Base-by-base conservation (phyloP, 2,888 invertebrate genomes). In the Ennomos quercinarius region DNA sequence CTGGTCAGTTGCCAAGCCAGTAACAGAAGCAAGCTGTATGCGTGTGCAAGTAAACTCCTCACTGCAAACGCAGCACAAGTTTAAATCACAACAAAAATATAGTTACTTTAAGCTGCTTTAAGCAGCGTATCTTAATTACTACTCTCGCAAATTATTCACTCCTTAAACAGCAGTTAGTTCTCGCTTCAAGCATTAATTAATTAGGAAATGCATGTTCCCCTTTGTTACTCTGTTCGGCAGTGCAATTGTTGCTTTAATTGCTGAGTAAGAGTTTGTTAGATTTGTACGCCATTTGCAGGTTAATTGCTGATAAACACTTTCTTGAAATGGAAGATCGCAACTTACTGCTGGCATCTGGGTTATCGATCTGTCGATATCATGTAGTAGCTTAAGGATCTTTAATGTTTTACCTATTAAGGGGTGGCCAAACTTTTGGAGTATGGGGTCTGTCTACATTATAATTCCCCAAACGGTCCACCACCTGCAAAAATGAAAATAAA, bases 171-270 rank as follows among this genome's bases (percentile, higher is more conserved):
- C 40, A 53, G 45, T 59, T 45, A 54, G 54, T 50, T 59, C 53
- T 47, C 56, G 60, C 60, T 64, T 57, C 12, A 57, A 59, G 60
- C 58, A 49, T 59, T 63, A 61, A 63, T 65, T 67, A 64, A 67
- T 67, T 65, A 65, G 63, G 34, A 61, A 64, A 63, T 63, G 63
- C 58, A 63, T 67, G 64, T 64, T 59, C 36, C 46, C 42, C 55
- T 51, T 51, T 47, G 50, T 44, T 51, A 42, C 53, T 41, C 40
- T 35, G 53, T 59, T 59, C 41, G 59, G 54, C 41, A 41, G 11
- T 40, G 43, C 55, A 61, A 47, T 39, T 47, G 55, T 44, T 54
- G 47, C 41, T 54, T 49, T 59, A 41, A 54, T 59, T 59, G 45
- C 45, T 36, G 9, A 45, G 44, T 34, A 6, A 10, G 10, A 48